Evolutionary conservation across 2,113 vertebrate species (phyloP), one percentile per base, ranked within the genome.

Genomic region (Pandion haliaetus): DNA sequence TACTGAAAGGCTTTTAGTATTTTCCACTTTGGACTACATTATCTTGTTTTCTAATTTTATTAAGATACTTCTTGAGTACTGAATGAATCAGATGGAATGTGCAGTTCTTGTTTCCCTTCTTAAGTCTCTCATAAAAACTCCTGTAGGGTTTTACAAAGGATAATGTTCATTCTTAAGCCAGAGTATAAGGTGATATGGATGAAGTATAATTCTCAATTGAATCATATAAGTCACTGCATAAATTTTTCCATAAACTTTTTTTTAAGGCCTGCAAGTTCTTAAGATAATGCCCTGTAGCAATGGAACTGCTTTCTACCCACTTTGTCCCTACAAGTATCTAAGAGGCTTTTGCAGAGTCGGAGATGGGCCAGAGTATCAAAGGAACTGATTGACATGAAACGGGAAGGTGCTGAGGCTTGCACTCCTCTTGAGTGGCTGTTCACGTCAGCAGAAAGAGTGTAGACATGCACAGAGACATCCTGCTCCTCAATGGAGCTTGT

Each of bases 11-110:
- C 23, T 87, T 74, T 72, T 45, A 44, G 71, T 55, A 28, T 50
- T 61, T 86, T 92, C 55, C 42, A 62, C 24, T 73, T 86, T 59
- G 50, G 31, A 45, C 50, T 81, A 29, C 6, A 12, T 73, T 78
- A 16, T 11, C n/a, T 45, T 77, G 17, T 87, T 96, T 77, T 87
- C 17, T 90, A n/a, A n/a, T 44, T 92, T 65, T 72, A 65, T 90
- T 84, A 62, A 72, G 62, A 54, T 31, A 67, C 8, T 45, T 69
- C 40, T 91, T 0, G 0, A 25, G 34, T 81, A 57, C 32, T 58
- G 69, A 83, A 72, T 50, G 10, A 58, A 55, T 77, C 59, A 34
- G 55, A 38, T 82, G 49, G 79, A 82, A 82, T 81, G 40, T 5
- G 19, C 14, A 40, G 29, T 42, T 83, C 66, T 82, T 65, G 31